Conservation (phyloP, 2,888 invertebrate species). For the Orthonevra nobilis region DNA sequence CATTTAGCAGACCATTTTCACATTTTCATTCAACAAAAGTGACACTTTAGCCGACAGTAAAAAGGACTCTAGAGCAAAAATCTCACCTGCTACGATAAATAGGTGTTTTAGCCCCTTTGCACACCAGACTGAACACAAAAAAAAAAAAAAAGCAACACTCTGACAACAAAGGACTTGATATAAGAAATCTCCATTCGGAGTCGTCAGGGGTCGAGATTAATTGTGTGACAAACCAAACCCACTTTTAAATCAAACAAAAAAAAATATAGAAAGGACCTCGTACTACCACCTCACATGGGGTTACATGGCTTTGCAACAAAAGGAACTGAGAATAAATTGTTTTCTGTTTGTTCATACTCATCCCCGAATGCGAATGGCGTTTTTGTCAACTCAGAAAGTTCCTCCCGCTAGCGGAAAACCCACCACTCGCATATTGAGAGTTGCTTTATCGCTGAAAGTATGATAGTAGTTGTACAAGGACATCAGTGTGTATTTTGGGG, state of each 20-base stretch:
- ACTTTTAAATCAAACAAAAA: constrained; percentile 66
- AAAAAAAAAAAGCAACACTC: constrained; percentile 3
- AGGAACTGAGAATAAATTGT: constrained; percentile 47
- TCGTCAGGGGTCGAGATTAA: constrained; percentile 56
- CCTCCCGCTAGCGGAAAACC: neutral
- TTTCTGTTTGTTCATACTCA: constrained; percentile 48
- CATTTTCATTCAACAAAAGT: constrained; percentile 54
- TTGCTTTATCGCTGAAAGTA: neutral
- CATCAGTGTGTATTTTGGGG: too few species aligned
- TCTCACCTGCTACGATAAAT: constrained; percentile 56
- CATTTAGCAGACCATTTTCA: constrained; percentile 65
- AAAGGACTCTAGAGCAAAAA: constrained; percentile 52
- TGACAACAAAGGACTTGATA: constrained; percentile 10
- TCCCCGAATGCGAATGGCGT: constrained; percentile 22
- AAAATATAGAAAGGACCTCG: constrained; percentile 61
- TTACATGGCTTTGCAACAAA: neutral
- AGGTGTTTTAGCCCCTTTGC: constrained; percentile 42
- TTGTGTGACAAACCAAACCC: constrained; percentile 63
- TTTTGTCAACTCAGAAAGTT: constrained; percentile 39
- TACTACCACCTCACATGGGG: constrained; percentile 1
- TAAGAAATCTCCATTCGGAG: constrained; percentile 44
- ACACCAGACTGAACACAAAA: constrained; percentile 10
- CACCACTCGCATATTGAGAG: constrained; percentile 12
- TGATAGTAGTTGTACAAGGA: too few species aligned
- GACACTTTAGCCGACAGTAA: constrained; percentile 44